These are phyloP conservation scores for Fragum whitleyi DNA, from an alignment of 2,888 invertebrate species.

Conservation along the genomic window DNA sequence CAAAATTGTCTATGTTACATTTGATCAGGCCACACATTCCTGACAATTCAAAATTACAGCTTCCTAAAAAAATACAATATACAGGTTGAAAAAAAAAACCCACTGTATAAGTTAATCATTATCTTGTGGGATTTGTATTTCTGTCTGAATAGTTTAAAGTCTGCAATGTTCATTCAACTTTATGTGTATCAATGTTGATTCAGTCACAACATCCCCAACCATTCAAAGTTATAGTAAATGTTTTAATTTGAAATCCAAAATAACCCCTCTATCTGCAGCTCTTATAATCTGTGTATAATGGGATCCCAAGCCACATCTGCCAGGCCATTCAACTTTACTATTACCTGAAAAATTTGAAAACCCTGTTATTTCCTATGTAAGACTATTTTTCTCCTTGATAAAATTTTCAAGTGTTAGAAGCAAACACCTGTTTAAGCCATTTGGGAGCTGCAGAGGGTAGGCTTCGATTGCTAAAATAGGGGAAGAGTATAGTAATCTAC, in stretches of 20 bases:
- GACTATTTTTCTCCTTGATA: no score
- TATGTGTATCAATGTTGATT: constrained; percentile 70
- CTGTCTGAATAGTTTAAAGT: constrained; percentile 50
- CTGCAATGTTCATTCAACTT: constrained; percentile 70
- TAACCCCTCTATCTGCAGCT: no score
- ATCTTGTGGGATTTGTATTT: constrained; percentile 52
- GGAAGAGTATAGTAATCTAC: no score
- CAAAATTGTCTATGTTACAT: constrained; percentile 67
- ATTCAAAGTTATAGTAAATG: constrained; percentile 81
- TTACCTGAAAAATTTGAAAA: no score
- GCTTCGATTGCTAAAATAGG: no score
- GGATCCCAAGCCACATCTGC: not conserved
- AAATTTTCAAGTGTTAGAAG: no score
- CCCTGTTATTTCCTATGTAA: no score
- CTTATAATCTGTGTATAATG: not conserved
- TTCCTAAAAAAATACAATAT: constrained; percentile 57
- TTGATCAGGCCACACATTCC: constrained; percentile 77
- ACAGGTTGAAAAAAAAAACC: not conserved
- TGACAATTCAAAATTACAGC: constrained; percentile 78
- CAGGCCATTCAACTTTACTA: no score
- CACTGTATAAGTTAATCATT: not conserved
- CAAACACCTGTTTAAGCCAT: no score
- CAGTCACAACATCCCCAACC: constrained; percentile 73
- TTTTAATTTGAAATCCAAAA: no score
- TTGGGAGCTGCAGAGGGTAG: no score